Conservation (phyloP, 2,888 invertebrate species). For the Cyaniris semiargus region DNA sequence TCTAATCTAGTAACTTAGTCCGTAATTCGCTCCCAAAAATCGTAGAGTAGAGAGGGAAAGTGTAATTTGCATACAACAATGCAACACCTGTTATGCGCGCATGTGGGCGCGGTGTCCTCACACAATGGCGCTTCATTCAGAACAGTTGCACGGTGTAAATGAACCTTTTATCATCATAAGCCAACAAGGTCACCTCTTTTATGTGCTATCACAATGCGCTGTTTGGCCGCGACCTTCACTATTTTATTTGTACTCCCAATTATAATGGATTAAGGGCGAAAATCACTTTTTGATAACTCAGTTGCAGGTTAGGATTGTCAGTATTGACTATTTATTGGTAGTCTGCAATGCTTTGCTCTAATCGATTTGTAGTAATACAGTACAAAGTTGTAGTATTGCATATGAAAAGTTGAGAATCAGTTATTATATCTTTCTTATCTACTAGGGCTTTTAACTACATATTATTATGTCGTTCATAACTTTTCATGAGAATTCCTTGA, state of each 20-base stretch:
- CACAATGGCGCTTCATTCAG: slow-evolving; percentile 68
- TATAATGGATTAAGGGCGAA: slow-evolving; percentile 17
- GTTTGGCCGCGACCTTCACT: slow-evolving; percentile 42
- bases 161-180: slow-evolving; percentile 76
- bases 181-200: slow-evolving; percentile 72
- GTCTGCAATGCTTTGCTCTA: not conserved
- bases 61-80: slow-evolving; percentile 80
- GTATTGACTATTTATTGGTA: too few species aligned
- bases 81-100: slow-evolving; percentile 71
- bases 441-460: too few species aligned
- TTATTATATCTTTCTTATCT: too few species aligned
- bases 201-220: slow-evolving; percentile 56
- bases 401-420: not conserved
- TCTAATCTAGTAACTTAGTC: slow-evolving; percentile 11
- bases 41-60: slow-evolving; percentile 71
- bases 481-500: too few species aligned
- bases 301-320: not conserved
- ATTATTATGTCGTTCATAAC: too few species aligned
- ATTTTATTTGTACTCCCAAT: slow-evolving; percentile 24
- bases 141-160: slow-evolving; percentile 75
- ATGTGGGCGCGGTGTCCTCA: slow-evolving; percentile 66
- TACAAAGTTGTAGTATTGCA: not conserved
- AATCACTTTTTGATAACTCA: slow-evolving; percentile 7
- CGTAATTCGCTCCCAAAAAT: slow-evolving; percentile 58
- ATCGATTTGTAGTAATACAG: not conserved